Evolutionary conservation across 2,888 invertebrate species (phyloP).

Genomic region (Parelbella ahira): DNA sequence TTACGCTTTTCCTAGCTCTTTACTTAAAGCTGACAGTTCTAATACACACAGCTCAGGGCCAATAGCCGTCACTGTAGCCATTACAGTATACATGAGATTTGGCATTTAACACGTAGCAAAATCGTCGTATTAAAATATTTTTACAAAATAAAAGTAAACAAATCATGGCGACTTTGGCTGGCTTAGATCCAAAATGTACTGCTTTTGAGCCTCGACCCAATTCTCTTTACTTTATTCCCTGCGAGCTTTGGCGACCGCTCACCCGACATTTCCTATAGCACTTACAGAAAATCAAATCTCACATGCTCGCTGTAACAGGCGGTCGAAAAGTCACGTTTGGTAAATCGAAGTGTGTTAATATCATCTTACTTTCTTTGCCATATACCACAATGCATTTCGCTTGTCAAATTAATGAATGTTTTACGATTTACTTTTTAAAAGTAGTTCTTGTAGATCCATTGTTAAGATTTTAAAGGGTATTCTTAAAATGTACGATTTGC

Average conservation of each 20-base stretch:
- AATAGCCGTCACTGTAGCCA: constrained; percentile 29
- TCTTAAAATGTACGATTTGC: too few relatives aligned
- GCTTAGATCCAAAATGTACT: constrained; percentile 67
- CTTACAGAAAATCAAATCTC: constrained; percentile 56
- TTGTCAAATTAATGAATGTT: background rate
- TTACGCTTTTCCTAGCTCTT: too few relatives aligned
- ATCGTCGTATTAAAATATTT: constrained; percentile 53
- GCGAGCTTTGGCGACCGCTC: constrained; percentile 41
- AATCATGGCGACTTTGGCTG: constrained; percentile 53
- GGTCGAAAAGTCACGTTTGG: constrained; percentile 37
- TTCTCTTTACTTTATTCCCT: constrained; percentile 66
- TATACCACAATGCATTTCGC: background rate
- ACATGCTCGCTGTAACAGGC: constrained; percentile 39
- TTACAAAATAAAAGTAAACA: constrained; percentile 58
- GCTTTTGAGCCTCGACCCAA: constrained; percentile 58
- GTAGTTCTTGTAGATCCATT: too few relatives aligned
- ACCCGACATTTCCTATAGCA: constrained; percentile 67
- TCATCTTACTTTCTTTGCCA: constrained; percentile 30
- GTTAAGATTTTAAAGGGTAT: too few relatives aligned
- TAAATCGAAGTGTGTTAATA: constrained; percentile 38
- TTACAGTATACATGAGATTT: too few relatives aligned
- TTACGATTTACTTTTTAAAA: too few relatives aligned
- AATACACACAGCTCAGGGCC: too few relatives aligned
- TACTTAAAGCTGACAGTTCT: too few relatives aligned
- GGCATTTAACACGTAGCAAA: constrained; percentile 31